phyloP scores from a whole-genome alignment of 2,113 vertebrate genomes.

The Heterotis niloticus region DNA sequence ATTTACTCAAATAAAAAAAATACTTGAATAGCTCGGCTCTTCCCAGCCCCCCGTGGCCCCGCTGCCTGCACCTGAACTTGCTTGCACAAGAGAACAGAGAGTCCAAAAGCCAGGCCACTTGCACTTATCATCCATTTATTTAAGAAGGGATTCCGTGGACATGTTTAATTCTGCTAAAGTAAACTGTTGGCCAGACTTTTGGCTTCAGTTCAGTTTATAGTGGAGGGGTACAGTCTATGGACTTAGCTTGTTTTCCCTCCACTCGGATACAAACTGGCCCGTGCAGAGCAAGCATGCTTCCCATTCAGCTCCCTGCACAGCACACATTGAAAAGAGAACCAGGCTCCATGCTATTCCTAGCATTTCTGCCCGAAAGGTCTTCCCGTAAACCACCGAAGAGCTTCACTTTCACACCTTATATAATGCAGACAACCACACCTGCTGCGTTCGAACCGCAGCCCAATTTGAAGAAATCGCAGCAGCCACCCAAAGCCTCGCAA shows the following conservation, averaged over 20 bases:
- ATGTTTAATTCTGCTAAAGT: slow-evolving; percentile 17
- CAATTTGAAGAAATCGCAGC: not conserved
- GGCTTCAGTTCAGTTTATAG: not conserved
- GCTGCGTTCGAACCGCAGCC: not conserved
- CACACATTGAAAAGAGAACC: not conserved
- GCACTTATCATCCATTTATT: slow-evolving; percentile 32
- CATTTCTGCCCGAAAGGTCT: not conserved
- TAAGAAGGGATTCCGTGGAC: slow-evolving; percentile 24
- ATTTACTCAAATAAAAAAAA: slow-evolving; percentile 13
- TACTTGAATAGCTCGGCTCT: not conserved
- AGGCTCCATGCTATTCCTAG: not conserved
- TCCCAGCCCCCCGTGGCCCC: not conserved
- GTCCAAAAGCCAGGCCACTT: slow-evolving; percentile 29
- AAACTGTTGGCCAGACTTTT: slow-evolving; percentile 2
- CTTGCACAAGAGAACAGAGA: slow-evolving; percentile 27
- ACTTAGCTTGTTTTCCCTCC: not conserved
- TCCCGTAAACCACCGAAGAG: not conserved
- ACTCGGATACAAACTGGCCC: not conserved
- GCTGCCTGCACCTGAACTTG: slow-evolving; percentile 24
- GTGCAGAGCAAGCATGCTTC: not conserved
- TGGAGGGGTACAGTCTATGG: not conserved
- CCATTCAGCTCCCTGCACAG: not conserved
- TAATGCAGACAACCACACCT: slow-evolving; percentile 26
- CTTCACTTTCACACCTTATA: not conserved
- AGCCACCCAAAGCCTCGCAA: slow-evolving; percentile 28